Percentiles rank a stretch among this genome's conserved stretches.
Conservation (phyloP, 2,797 vertebrate genomes). For the Tadarida brasiliensis region DNA sequence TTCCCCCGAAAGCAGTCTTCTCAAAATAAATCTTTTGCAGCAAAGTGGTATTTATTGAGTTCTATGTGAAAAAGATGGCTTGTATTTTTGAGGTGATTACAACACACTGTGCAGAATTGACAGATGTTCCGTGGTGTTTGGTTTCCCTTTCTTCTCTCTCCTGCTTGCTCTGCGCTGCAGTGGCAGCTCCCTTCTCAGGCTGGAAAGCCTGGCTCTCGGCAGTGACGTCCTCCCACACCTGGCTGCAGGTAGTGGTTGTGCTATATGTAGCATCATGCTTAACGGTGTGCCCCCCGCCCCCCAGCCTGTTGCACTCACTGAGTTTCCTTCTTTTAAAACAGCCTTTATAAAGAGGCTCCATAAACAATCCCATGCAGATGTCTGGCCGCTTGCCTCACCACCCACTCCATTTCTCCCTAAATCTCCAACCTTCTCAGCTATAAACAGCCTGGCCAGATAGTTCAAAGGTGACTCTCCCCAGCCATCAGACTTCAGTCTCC, state of each 20-base stretch:
- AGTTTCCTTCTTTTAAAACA: neutral
- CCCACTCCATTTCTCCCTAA: neutral
- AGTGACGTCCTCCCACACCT: conserved; percentile 75
- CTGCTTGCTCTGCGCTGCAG: conserved; percentile 64
- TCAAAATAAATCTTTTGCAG: conserved; percentile 76
- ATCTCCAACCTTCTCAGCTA: neutral
- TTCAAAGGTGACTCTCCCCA: neutral
- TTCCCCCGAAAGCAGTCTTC: conserved; percentile 66
- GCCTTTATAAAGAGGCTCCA: conserved; percentile 43
- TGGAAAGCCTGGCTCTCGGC: conserved; percentile 74
- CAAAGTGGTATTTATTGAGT: conserved; percentile 82
- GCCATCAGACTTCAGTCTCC: neutral
- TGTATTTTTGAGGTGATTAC: conserved; percentile 79
- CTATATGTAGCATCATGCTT: conserved; percentile 22
- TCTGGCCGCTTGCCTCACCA: neutral
- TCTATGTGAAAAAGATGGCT: conserved; percentile 77
- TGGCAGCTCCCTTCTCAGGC: conserved; percentile 74
- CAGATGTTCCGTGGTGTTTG: conserved; percentile 68
- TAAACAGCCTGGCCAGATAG: neutral
- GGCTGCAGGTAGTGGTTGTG: conserved; percentile 48
- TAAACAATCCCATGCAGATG: conserved; percentile 50
- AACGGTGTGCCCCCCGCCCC: rapidly evolving
- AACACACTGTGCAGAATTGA: conserved; percentile 77
- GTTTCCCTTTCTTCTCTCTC: conserved; percentile 78
- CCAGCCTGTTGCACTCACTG: conserved; percentile 10